Base-by-base conservation (phyloP, 2,113 vertebrate species). In the Casuarius casuarius region DNA sequence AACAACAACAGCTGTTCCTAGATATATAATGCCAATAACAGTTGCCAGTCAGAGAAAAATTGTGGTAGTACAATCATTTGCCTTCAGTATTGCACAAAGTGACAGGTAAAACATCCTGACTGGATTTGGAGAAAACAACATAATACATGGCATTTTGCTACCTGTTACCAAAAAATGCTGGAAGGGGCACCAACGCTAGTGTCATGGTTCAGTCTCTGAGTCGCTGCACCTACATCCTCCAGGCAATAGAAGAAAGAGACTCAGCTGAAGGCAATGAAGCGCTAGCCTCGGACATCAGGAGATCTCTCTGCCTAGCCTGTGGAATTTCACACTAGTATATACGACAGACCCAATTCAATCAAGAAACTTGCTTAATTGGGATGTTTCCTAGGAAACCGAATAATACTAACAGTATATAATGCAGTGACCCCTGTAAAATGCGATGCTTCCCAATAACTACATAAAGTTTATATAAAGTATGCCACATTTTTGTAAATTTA, bases 1-100 rank as follows among this genome's bases (percentile, higher is more conserved):
- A 96, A 95, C 92, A 97, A 94, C 89, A 97, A 90, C 97, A 97
- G 82, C 91, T 97, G 96, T 97, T 97, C 81, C 92, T 96, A 80
- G 84, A 92, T 95, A 86, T 48, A 91, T 84, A 79, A 91, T 95
- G 96, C 96, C 97, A 97, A 16, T 92, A 96, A 93, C 42, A 75
- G 89, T 95, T 97, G 89, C 89, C 93, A 97, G 80, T 96, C 94
- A 89, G 44, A 78, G 74, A 92, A 93, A 91, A 84, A 83, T 90
- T 92, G 68, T 65, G 72, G 90, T 94, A 90, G 83, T 85, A 40
- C 62, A 95, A 51, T 85, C 48, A 66, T 80, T 88, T 88, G 78
- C 65, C 68, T 94, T 94, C 91, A 86, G 54, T 80, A 90, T 84
- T 86, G 33, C 76, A 68, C 63, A 14, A 88, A 88, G 83, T 25